Evolutionary conservation across 2,797 vertebrate species (phyloP).

Genomic region (Pseudochromis fuscus): DNA sequence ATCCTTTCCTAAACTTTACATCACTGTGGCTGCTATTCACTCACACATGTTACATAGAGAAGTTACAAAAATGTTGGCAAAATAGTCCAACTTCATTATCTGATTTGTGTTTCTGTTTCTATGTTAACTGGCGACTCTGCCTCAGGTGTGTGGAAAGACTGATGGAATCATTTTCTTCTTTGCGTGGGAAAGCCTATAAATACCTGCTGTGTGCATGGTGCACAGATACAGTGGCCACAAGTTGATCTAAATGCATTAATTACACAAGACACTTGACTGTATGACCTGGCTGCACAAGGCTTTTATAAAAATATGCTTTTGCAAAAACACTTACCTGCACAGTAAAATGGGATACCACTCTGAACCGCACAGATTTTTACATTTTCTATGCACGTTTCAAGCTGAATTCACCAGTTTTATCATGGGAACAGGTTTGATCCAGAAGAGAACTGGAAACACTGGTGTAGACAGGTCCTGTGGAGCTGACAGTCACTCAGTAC

Average conservation of each 20-base stretch:
- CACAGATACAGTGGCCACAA: conserved; percentile 10
- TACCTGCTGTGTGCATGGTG: neutral
- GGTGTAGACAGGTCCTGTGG: conserved; percentile 4
- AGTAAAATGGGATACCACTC: neutral
- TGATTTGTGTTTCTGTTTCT: neutral
- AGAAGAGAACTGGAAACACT: neutral
- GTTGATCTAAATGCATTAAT: conserved; percentile 27
- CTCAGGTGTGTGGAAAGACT: neutral
- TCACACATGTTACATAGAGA: too few relatives aligned
- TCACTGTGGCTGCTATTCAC: too few relatives aligned
- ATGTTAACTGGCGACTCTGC: too few relatives aligned
- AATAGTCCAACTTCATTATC: neutral
- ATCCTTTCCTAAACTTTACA: too few relatives aligned
- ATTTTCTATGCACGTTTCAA: neutral
- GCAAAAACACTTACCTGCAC: neutral
- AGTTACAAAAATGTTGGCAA: too few relatives aligned
- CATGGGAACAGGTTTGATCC: neutral
- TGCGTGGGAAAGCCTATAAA: conserved; percentile 20
- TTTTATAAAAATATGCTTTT: neutral
- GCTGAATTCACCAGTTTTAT: neutral
- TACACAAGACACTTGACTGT: neutral
- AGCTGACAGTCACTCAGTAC: neutral
- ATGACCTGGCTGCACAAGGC: neutral
- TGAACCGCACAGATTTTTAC: neutral
- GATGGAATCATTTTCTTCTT: neutral